Conservation (phyloP, 1,140 invertebrate species). For the Caerostris darwini region DNA sequence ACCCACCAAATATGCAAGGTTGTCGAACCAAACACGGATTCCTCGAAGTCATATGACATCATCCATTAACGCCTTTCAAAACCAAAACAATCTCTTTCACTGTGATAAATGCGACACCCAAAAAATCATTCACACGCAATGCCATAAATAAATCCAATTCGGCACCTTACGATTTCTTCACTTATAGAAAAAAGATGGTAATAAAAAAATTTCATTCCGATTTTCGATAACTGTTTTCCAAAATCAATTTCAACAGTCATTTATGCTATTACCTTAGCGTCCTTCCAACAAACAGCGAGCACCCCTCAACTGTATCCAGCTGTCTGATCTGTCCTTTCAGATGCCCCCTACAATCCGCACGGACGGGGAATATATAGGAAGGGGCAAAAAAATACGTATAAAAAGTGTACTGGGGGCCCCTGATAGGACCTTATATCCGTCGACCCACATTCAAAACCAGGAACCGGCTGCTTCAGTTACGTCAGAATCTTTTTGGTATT, state of each 20-base stretch:
- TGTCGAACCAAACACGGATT: not conserved
- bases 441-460: conserved; percentile 56
- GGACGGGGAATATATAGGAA: conserved; percentile 20
- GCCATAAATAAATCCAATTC: not conserved
- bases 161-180: not conserved
- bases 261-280: conserved; percentile 3
- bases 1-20: not conserved
- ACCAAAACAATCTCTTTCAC: not conserved
- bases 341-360: conserved; percentile 43
- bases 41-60: not conserved
- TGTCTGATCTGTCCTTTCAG: conserved; percentile 34
- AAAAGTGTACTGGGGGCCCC: conserved; percentile 15
- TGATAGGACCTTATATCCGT: conserved; percentile 40
- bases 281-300: not conserved
- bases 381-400: not conserved
- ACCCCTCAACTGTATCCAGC: conserved; percentile 15
- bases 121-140: not conserved
- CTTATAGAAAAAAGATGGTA: not conserved
- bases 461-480: conserved; percentile 57
- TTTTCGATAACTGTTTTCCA: conserved; percentile 27
- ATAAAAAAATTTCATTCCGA: not conserved
- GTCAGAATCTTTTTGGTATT: conserved; percentile 33
- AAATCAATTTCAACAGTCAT: conserved; percentile 47
- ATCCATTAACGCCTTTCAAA: not conserved
- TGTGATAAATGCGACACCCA: not conserved